Conservation (phyloP, 2,797 vertebrate genomes). For the Coregonus suidteri region DNA sequence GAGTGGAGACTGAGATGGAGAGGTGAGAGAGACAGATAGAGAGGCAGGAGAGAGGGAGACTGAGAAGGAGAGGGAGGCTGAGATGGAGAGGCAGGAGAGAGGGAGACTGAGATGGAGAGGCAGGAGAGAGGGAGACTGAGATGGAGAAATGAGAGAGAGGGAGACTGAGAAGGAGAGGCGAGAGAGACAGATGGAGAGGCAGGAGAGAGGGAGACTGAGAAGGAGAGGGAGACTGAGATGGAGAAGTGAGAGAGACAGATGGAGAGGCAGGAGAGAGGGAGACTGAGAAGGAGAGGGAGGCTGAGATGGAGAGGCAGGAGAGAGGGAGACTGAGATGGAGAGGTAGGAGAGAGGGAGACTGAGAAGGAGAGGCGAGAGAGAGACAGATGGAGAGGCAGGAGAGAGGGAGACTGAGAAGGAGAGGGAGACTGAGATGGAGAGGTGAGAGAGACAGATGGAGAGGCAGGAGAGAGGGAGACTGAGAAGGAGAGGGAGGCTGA, state of each 20-base stretch:
- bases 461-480: conserved; percentile 6
- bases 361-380: neutral
- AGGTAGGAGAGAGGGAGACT: conserved; percentile 2
- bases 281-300: neutral
- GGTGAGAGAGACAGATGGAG: conserved; percentile 7
- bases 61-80: neutral
- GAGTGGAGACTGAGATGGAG: too few relatives aligned
- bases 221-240: conserved; percentile 4
- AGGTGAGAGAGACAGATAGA: too few relatives aligned
- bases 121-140: neutral
- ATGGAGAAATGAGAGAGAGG: conserved; percentile 10
- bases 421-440: neutral
- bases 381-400: conserved; percentile 2
- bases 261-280: conserved; percentile 13
- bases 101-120: neutral
- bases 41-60: neutral
- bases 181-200: neutral
- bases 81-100: conserved; percentile 8
- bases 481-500: conserved; percentile 9
- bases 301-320: too few relatives aligned
- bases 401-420: neutral
- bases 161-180: neutral
- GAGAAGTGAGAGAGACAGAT: conserved; percentile 5
- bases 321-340: too few relatives aligned
- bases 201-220: conserved; percentile 12